Evolutionary conservation across 2,797 vertebrate genomes (phyloP), one percentile per base, ranked within the genome.

Genomic region (Sphaeramia orbicularis): DNA sequence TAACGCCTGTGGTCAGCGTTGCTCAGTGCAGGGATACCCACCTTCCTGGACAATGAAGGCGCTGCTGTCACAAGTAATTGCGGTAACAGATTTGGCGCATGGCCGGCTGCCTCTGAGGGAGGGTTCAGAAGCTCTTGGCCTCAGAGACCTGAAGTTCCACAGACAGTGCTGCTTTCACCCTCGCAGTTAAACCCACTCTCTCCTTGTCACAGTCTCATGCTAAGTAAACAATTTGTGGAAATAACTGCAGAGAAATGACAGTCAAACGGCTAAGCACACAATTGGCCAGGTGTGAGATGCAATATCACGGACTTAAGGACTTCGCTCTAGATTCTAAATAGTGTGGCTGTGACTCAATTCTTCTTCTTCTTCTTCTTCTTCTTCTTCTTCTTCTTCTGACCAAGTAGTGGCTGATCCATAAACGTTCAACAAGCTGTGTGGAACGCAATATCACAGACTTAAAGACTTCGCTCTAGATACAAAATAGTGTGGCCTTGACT

Each of bases 11-110:
- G 86, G 86, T 83, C 80, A 76, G 60, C 21, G 61, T 40, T 64
- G 68, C 76, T 64, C 10, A 2, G 52, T 0, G 24, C 51, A 45
- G 66, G 45, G 59, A 65, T 14, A 27, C 56, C 41, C 66, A 74
- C 64, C 85, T 73, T 78, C 42, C 56, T n/a, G 65, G 64, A 82
- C 75, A 55, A 51, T 15, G 19, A 38, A 60, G 69, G 52, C 37
- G 38, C 54, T 51, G 81, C 80, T 84, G 86, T 90, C 85, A 78
- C 32, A 74, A 68, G 58, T 27, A 49, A 84, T 85, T 45, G 64
- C 68, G 16, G 54, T 60, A 60, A 84, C 74, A 42, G 66, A 66
- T 85, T 76, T 71, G 65, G 66, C 74, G 18, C 41, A 12, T 27
- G 79, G 82, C 62, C 59, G 13, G 16, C 38, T 30, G 67, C 49